phyloP scores from a whole-genome alignment of 92 coral and sea anemone genomes.

The Diadumene lineata region DNA sequence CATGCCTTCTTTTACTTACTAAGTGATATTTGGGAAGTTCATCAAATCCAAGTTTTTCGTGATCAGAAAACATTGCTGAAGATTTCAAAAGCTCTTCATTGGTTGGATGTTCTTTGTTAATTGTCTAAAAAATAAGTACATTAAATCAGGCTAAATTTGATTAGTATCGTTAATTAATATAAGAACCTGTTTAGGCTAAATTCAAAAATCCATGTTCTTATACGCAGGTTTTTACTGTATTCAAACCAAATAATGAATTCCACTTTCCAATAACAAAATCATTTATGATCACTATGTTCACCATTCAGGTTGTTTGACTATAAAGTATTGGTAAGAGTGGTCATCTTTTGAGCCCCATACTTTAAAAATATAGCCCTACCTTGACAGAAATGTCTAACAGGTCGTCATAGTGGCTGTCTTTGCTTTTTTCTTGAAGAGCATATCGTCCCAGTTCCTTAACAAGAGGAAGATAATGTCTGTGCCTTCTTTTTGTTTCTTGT shows the following conservation, averaged over 20 bases:
- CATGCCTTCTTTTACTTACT: conserved; percentile 44
- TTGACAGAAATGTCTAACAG: conserved; percentile 62
- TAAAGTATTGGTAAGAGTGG: too few relatives aligned
- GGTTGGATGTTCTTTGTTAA: conserved; percentile 71
- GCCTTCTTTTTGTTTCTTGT: conserved; percentile 71
- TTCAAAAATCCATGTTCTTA: too few relatives aligned
- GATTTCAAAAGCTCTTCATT: conserved; percentile 70
- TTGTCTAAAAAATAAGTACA: conserved; percentile 35
- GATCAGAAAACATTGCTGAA: conserved; percentile 67
- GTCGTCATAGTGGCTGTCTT: conserved; percentile 43
- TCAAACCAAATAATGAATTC: too few relatives aligned
- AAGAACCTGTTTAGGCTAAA: too few relatives aligned
- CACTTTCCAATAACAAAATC: too few relatives aligned
- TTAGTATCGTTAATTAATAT: too few relatives aligned
- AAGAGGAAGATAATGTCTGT: conserved; percentile 56
- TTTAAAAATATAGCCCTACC: conserved; percentile 24
- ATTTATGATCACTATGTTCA: too few relatives aligned
- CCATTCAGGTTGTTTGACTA: too few relatives aligned
- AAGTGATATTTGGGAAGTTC: conserved; percentile 78
- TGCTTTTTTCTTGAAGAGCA: conserved; percentile 69
- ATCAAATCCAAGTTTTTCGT: conserved; percentile 66
- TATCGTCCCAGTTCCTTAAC: conserved; percentile 74
- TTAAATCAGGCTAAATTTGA: too few relatives aligned
- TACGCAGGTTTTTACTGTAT: too few relatives aligned
- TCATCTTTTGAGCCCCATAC: background rate